Evolutionary conservation across 1,140 invertebrate genomes (phyloP).

Genomic region (Penaeus chinensis): DNA sequence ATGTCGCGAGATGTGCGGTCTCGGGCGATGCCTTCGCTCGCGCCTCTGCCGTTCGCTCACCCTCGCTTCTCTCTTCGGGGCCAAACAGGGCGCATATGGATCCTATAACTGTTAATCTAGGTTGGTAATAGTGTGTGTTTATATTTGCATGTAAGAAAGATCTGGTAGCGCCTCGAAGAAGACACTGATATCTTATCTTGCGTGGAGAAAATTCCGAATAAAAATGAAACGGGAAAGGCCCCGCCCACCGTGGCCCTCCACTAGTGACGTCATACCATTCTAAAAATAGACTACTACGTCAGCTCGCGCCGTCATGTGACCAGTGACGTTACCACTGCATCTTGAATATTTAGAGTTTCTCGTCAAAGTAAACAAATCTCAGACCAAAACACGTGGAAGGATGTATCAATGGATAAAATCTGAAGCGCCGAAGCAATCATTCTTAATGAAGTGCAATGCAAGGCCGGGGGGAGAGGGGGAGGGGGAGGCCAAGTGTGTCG

Average conservation of each 20-base stretch:
- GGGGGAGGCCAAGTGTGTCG: no score
- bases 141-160: no score
- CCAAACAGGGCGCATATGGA: background rate
- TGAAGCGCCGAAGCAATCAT: no score
- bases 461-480: no score
- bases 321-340: constrained; percentile 30
- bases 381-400: no score
- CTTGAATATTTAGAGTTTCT: background rate
- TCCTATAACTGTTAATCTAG: no score
- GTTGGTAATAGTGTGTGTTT: no score
- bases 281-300: constrained; percentile 31
- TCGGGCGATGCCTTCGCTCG: constrained; percentile 5
- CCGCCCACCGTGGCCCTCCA: background rate
- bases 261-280: constrained; percentile 20
- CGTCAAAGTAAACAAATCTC: no score
- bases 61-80: background rate
- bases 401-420: no score
- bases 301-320: constrained; percentile 34
- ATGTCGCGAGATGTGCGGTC: constrained; percentile 5
- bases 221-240: background rate
- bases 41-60: background rate
- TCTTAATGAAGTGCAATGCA: no score
- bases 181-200: background rate
- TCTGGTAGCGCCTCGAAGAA: no score
- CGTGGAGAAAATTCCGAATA: background rate